Base-by-base conservation (phyloP, 2,113 vertebrate species). In the Agapornis roseicollis region DNA sequence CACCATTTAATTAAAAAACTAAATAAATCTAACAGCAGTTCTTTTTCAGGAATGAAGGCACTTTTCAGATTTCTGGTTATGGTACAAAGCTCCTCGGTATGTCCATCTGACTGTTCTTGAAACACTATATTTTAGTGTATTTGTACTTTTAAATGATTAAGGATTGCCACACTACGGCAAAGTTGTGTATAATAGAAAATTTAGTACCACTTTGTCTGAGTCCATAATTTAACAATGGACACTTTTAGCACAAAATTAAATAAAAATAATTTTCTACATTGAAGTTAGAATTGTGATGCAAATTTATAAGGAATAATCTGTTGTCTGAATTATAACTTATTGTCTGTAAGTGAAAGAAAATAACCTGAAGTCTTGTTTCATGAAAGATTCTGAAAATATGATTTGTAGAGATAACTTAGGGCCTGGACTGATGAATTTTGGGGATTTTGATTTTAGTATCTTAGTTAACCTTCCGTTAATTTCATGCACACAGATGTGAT, bases 221-320 rank as follows among this genome's bases (percentile, higher is more conserved):
- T 87, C 77, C 68, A 17, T 90, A 61, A 70, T 87, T 95, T 85
- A 83, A 77, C 3, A 50, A 10, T 80, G 80, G 74, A 63, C n/a
- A 8, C 35, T 81, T 87, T 76, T 80, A 85, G 70, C 65, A 94
- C 35, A 88, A 63, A 73, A 55, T 91, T 89, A 55, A 91, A 73
- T 53, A 78, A 79, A 89, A 94, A 65, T 53, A 17, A 71, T 96
- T 88, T 96, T 93, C 77, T 94, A 89, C 56, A 28, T 6, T 65
- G 39, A 92, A 63, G 55, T 93, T 85, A 79, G 44, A 60, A 33
- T 86, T 86, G 69, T 2, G 1, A 37, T 79, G 35, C 68, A 80
- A 70, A 92, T 44, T 88, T 79, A 55, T 18, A 79, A 69, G 69
- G 41, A 53, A 25, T 73, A 31, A 44, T 85, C 55, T 83, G n/a